phyloP scores from a whole-genome alignment of 2,888 invertebrate species.

The Rhagophthalmus giganteus region DNA sequence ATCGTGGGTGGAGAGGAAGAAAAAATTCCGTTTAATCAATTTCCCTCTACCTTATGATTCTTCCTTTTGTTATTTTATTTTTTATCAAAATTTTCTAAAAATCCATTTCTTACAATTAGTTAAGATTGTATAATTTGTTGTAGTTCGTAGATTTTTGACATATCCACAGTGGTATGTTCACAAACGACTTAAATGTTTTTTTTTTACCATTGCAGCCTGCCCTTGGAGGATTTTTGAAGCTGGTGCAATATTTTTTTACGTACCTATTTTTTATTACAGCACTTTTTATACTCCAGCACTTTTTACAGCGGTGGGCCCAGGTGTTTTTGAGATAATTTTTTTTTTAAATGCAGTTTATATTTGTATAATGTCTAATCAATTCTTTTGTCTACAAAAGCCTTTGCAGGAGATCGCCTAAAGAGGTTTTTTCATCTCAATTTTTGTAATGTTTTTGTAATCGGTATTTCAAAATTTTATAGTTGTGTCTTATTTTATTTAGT shows the following conservation, averaged over 20 bases:
- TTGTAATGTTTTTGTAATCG: slow-evolving; percentile 42
- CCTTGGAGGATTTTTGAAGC: slow-evolving; percentile 52
- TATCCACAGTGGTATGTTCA: slow-evolving; percentile 55
- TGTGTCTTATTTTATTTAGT: slow-evolving; percentile 47
- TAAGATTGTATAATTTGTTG: slow-evolving; percentile 12
- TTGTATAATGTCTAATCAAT: slow-evolving; percentile 40
- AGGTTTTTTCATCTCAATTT: slow-evolving; percentile 50
- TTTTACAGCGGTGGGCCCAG: slow-evolving; percentile 36
- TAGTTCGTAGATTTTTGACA: slow-evolving; percentile 51
- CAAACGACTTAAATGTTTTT: slow-evolving; percentile 47
- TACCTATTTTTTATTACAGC: slow-evolving; percentile 48
- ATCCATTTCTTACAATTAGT: slow-evolving; percentile 17
- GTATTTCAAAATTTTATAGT: slow-evolving; percentile 42
- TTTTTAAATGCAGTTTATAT: slow-evolving; percentile 33
- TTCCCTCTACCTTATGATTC: slow-evolving; percentile 28
- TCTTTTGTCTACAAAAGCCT: slow-evolving; percentile 59
- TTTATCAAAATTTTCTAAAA: slow-evolving; percentile 23
- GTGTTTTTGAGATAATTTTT: slow-evolving; percentile 32
- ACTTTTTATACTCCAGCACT: slow-evolving; percentile 42
- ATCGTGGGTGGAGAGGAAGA: slow-evolving; percentile 26
- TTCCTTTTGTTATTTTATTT: slow-evolving; percentile 25
- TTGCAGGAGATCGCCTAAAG: slow-evolving; percentile 55
- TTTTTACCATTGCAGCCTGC: slow-evolving; percentile 56
- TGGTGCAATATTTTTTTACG: slow-evolving; percentile 46
- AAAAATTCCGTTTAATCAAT: slow-evolving; percentile 16